Evolutionary conservation across 2,797 vertebrate species (phyloP).

Genomic region (Mastacembelus armatus): DNA sequence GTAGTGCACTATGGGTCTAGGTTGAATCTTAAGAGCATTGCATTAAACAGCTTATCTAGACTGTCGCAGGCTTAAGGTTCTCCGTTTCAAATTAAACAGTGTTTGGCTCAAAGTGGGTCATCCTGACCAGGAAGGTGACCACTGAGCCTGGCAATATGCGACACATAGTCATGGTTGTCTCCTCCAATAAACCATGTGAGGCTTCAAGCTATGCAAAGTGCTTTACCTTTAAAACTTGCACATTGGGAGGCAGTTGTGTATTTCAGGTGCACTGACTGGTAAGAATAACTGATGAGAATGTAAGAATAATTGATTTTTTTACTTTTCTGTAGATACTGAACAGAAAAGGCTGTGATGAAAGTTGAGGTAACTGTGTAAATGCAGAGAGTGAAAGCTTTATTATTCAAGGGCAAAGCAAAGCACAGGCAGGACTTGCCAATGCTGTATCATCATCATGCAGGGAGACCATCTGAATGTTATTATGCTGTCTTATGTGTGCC

Average conservation of each 20-base stretch:
- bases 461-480: slow-evolving; percentile 77
- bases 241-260: slow-evolving; percentile 15
- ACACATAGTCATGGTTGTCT: slow-evolving; percentile 66
- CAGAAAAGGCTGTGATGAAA: slow-evolving; percentile 8
- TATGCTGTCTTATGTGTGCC: slow-evolving; percentile 67
- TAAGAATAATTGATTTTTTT: not conserved
- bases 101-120: slow-evolving; percentile 53
- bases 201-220: slow-evolving; percentile 58
- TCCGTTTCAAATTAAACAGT: slow-evolving; percentile 53
- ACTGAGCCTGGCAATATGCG: slow-evolving; percentile 9
- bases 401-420: slow-evolving; percentile 65
- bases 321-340: not conserved
- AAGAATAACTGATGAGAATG: slow-evolving; percentile 18
- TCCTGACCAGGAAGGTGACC: slow-evolving; percentile 34
- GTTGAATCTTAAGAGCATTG: slow-evolving; percentile 46
- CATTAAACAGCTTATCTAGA: slow-evolving; percentile 38
- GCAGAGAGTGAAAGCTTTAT: slow-evolving; percentile 33
- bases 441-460: slow-evolving; percentile 74
- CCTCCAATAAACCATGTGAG: slow-evolving; percentile 52
- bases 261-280: slow-evolving; percentile 31
- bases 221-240: slow-evolving; percentile 47
- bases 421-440: slow-evolving; percentile 51
- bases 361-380: not conserved
- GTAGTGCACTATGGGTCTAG: slow-evolving; percentile 18
- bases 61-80: slow-evolving; percentile 18